Evolutionary conservation across 2,888 invertebrate genomes (phyloP), one percentile per base, ranked within the genome.

Genomic region (Heteromurus nitidus): DNA sequence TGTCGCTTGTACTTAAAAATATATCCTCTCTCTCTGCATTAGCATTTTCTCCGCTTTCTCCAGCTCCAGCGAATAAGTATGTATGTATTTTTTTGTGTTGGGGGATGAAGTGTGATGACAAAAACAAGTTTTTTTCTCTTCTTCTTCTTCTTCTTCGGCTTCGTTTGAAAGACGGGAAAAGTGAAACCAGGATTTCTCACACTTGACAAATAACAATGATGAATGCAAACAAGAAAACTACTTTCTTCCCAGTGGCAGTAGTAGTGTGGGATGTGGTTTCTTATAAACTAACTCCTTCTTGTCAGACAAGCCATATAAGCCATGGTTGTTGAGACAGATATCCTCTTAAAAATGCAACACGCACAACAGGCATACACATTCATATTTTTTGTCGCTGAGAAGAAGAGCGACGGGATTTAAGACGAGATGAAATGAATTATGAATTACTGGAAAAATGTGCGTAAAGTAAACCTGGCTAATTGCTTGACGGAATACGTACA

Each of bases 1-100:
- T 80, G 80, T 80, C 80, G 62, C 26, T 30, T 80, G 60, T 73
- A 80, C 72, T 76, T 65, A 31, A 28, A 44, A 28, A 28, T 60
- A 28, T 60, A 28, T 60, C 26, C 18, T 24, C 5, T 5, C 24
- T 11, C 26, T 64, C 5, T 18, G 36, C 36, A 36, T 26, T 18
- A 18, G 68, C 67, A 64, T 22, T 13, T 55, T n/a, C 22, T 22
- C 55, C 22, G n/a, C 36, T 36, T n/a, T 60, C 18, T 11, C n/a
- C n/a, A 1, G 36, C 31, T n/a, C n/a, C n/a, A n/a, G n/a, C n/a
- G n/a, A n/a, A n/a, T n/a, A 36, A 30, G 67, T 2, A 11, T 55
- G n/a, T 24, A 30, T 42, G 31, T 70, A 13, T 20, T 5, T 11
- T 30, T 28, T 55, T 53, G 7, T 36, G 58, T n/a, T 24, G 55